Conservation (phyloP, 2,113 vertebrate genomes). For the Salvelinus sp. region DNA sequence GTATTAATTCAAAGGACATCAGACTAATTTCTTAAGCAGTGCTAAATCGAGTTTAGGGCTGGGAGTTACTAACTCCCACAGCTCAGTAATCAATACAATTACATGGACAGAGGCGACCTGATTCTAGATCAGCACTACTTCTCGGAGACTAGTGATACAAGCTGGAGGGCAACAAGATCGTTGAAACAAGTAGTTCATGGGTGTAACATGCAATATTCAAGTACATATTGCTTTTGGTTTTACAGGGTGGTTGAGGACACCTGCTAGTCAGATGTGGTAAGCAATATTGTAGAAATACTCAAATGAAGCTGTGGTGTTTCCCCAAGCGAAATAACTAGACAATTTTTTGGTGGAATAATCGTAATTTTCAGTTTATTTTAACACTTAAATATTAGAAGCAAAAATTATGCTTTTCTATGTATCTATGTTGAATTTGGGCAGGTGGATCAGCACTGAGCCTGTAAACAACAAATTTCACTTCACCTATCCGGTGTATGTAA, state of each 20-base stretch:
- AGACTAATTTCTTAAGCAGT: neutral
- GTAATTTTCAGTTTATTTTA: neutral
- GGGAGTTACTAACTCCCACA: neutral
- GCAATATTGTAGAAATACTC: neutral
- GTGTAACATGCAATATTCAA: conserved; percentile 4
- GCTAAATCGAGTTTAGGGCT: neutral
- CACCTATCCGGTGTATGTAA: too few relatives aligned
- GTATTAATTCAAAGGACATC: neutral
- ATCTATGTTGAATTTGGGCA: neutral
- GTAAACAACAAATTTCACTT: neutral
- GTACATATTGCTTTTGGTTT: neutral
- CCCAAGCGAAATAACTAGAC: neutral
- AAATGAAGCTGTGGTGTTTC: neutral
- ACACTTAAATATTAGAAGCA: neutral
- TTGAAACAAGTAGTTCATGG: conserved; percentile 5
- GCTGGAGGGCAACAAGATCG: conserved; percentile 18
- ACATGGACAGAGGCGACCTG: too few relatives aligned
- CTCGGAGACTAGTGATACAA: neutral
- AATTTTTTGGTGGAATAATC: neutral
- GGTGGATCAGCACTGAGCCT: neutral
- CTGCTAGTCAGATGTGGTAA: conserved; percentile 39
- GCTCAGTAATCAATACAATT: neutral
- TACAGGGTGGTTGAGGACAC: conserved; percentile 29
- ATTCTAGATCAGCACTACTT: too few relatives aligned
- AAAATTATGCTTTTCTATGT: conserved; percentile 2